Evolutionary conservation across 1,140 invertebrate genomes (phyloP).

Genomic region (Meloidogyne exigua): DNA sequence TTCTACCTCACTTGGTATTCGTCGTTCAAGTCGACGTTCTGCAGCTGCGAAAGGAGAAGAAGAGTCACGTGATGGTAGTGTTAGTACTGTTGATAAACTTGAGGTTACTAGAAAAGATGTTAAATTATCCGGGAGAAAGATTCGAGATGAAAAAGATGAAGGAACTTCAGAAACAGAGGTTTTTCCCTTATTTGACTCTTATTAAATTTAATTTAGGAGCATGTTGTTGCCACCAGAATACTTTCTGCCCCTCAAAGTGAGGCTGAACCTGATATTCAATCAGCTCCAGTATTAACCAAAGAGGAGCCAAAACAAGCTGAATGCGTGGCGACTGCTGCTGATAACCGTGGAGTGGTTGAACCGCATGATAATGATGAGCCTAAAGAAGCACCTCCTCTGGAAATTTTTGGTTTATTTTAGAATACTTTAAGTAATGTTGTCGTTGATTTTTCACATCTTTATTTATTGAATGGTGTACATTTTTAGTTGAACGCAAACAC

Average conservation of each 20-base stretch:
- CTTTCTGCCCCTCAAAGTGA: neutral
- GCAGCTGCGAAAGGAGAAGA: conserved; percentile 8
- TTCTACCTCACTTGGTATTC: conserved; percentile 34
- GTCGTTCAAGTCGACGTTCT: conserved; percentile 31
- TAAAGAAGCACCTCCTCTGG: conserved; percentile 21
- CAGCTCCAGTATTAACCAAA: conserved; percentile 2
- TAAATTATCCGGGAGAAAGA: conserved; percentile 4
- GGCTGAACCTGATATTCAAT: conserved; percentile 3
- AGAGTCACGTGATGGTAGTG: conserved; percentile 18
- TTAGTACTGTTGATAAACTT: neutral
- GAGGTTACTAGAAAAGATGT: neutral
- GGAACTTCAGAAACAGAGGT: conserved; percentile 7
- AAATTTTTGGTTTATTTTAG: conserved; percentile 18
- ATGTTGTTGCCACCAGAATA: neutral
- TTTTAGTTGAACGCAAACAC: conserved; percentile 14
- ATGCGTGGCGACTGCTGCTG: neutral
- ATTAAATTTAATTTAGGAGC: conserved; percentile 13
- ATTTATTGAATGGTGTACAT: neutral
- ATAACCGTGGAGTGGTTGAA: neutral
- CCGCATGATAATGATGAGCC: neutral
- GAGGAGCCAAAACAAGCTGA: conserved; percentile 2
- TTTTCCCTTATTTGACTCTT: neutral
- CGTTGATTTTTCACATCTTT: no score
- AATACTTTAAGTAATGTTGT: no score
- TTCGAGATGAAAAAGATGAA: neutral